Base-by-base conservation (phyloP, 2,888 invertebrate species). In the Panzeria rudis region DNA sequence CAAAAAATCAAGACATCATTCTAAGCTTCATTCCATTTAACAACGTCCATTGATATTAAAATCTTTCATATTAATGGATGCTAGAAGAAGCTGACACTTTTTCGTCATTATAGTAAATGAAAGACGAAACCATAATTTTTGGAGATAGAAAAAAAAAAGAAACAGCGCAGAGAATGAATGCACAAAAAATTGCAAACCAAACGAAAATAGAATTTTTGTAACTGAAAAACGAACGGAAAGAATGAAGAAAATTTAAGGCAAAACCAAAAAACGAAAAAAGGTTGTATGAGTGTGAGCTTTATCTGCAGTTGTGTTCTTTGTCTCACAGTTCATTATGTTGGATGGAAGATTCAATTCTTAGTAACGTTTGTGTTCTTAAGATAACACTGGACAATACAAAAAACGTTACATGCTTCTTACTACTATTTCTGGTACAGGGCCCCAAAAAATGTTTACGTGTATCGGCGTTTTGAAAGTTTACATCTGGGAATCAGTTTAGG, bases 11-110 rank as follows among this genome's bases (percentile, higher is more conserved):
- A 82, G 54, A 82, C 64, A 71, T 75, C 78, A 82, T 82, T 73
- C 59, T 75, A 50, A 82, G 78, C 85, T 82, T 82, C 75, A 85
- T 85, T 78, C 85, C 85, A 85, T 85, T 82, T 75, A 82, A 79
- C 86, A 86, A 83, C 83, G 86, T 86, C 86, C 86, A 86, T 86
- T 86, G 86, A 82, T 86, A 86, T 86, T 86, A 86, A 81, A 84
- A 86, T 86, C 86, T 84, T 86, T 86, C 84, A 84, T 78, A 82
- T 78, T 78, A 85, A 85, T 87, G 85, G 73, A 85, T 89, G 88
- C 88, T 88, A 88, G 87, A 90, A 91, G 90, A 91, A 88, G 89
- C 89, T 90, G 90, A 90, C 90, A 91, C 90, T 90, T 91, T 90
- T 91, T 90, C 90, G 90, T 90, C 90, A 90, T 91, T 91, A 91